Percentiles rank a stretch among this genome's conserved stretches.
Conservation (phyloP, 2,888 invertebrate species). For the Camptogramma bilineatum region DNA sequence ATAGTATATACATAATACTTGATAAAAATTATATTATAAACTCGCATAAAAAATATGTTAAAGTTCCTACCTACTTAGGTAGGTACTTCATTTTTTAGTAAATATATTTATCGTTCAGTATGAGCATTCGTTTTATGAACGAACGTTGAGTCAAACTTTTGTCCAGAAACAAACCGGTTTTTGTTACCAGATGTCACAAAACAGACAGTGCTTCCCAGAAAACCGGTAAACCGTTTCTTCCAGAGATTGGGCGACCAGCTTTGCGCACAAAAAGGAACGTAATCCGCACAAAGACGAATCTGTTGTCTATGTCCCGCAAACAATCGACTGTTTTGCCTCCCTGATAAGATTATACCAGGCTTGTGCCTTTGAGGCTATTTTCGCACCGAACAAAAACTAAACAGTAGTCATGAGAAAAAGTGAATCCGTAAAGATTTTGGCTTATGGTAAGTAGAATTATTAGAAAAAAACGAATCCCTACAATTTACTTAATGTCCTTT, state of each 20-base stretch:
- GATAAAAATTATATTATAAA: too few species aligned
- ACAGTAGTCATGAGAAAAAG: background rate
- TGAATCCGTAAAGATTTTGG: too few species aligned
- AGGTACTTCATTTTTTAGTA: too few species aligned
- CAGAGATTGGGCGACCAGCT: constrained; percentile 10
- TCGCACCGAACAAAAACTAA: constrained; percentile 2
- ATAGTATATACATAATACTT: too few species aligned
- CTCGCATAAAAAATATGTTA: too few species aligned
- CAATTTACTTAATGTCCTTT: too few species aligned
- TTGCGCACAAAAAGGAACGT: constrained; percentile 29
- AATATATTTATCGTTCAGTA: too few species aligned
- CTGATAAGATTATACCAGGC: constrained; percentile 36
- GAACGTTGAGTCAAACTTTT: too few species aligned
- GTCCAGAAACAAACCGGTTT: background rate
- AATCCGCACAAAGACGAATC: constrained; percentile 35
- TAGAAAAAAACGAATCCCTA: too few species aligned
- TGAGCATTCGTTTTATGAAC: too few species aligned
- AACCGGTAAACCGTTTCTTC: constrained; percentile 5
- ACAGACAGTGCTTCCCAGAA: background rate
- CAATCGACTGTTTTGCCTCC: constrained; percentile 39
- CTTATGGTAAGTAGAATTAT: too few species aligned
- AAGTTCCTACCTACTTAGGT: too few species aligned
- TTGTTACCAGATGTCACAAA: background rate
- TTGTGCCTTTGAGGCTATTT: constrained; percentile 31
- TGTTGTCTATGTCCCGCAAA: constrained; percentile 31